Conservation (phyloP, 2,113 vertebrate species). For the Damaliscus lunatus region DNA sequence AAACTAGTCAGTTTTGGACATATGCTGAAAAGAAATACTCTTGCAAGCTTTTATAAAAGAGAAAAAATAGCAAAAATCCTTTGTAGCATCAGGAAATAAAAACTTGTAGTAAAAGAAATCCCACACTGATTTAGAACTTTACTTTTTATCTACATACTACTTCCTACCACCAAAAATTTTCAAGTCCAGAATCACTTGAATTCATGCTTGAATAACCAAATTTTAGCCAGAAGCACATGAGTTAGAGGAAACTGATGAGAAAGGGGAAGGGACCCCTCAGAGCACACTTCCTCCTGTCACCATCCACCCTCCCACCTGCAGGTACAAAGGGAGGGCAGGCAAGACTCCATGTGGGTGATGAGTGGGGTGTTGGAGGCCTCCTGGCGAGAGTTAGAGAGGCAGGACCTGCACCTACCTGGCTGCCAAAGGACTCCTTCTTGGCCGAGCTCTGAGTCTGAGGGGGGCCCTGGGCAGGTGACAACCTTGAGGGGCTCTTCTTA, state of each 20-base stretch:
- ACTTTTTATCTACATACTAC: background rate
- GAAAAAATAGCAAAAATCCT: background rate
- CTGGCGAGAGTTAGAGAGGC: background rate
- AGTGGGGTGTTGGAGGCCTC: background rate
- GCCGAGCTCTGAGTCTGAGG: conserved; percentile 83
- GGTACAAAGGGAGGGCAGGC: no score
- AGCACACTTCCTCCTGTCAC: background rate
- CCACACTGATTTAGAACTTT: background rate
- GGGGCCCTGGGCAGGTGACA: conserved; percentile 71
- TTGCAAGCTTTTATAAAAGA: background rate
- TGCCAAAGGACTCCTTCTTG: conserved; percentile 84
- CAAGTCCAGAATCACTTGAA: background rate
- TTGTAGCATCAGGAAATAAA: background rate
- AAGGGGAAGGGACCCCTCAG: background rate
- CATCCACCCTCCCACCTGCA: background rate
- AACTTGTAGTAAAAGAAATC: background rate
- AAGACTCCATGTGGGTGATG: background rate
- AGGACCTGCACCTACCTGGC: conserved; percentile 81
- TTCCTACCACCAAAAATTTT: background rate
- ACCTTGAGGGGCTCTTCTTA: conserved; percentile 85
- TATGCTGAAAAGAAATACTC: background rate
- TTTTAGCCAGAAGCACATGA: background rate
- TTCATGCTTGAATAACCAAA: background rate
- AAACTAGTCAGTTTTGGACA: background rate
- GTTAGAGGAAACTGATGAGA: background rate